Percentiles rank a stretch among this genome's conserved stretches.
These are phyloP conservation scores for Trichonephila inaurata DNA, from an alignment of 1,140 invertebrate species.

Conservation along the genomic window DNA sequence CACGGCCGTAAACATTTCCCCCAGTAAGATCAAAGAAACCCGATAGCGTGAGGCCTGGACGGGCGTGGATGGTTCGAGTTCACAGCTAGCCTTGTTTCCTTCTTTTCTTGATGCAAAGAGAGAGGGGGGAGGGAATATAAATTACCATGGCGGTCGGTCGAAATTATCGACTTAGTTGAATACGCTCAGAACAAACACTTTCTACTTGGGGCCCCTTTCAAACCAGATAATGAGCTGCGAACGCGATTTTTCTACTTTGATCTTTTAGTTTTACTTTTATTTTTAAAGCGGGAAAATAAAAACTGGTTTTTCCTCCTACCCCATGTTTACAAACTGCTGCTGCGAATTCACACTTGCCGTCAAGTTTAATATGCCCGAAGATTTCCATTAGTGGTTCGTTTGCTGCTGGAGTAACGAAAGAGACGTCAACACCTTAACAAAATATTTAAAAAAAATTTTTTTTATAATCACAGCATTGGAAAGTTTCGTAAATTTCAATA, in stretches of 20 bases:
- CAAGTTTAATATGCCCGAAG: no score
- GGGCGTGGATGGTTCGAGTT: constrained; percentile 37
- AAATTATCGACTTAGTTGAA: not conserved
- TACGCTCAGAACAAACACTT: not conserved
- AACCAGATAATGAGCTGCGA: not conserved
- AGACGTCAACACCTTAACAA: no score
- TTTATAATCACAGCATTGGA: no score
- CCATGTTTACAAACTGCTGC: not conserved
- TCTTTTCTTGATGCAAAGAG: not conserved
- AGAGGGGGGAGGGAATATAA: not conserved
- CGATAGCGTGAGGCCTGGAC: constrained; percentile 44
- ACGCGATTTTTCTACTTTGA: not conserved
- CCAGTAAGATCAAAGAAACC: constrained; percentile 52
- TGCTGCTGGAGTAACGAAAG: no score
- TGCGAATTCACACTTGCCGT: not conserved
- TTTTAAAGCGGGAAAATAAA: not conserved
- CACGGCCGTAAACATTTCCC: constrained; percentile 18
- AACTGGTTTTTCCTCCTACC: not conserved
- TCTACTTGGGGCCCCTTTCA: not conserved
- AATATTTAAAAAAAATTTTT: no score
- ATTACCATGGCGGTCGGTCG: not conserved
- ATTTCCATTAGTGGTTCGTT: no score
- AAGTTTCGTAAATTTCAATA: no score
- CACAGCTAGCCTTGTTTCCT: not conserved
- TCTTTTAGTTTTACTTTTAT: not conserved